phyloP scores from a whole-genome alignment of 2,797 vertebrate genomes.

The Thripadectes ignobilis region DNA sequence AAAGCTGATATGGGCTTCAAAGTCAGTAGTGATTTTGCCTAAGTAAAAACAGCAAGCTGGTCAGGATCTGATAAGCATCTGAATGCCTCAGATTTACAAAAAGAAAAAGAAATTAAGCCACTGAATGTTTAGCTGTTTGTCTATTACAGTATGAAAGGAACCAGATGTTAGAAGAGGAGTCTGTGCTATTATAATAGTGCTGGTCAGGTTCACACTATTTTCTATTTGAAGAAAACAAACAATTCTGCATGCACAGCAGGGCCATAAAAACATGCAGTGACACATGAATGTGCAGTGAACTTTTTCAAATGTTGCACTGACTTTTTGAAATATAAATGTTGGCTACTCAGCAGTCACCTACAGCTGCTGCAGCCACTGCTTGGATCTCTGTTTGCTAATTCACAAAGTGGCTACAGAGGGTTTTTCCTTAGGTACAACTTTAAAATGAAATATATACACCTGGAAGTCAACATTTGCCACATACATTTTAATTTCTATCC shows the following conservation, averaged over 20 bases:
- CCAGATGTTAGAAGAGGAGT: slow-evolving; percentile 27
- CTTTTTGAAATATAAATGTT: slow-evolving; percentile 19
- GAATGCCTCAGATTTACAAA: slow-evolving; percentile 30
- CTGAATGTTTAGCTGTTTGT: slow-evolving; percentile 49
- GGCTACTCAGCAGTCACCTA: slow-evolving; percentile 1
- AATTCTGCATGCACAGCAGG: slow-evolving; percentile 49
- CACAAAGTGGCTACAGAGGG: neutral
- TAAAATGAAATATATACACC: neutral
- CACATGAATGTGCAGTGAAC: slow-evolving; percentile 56
- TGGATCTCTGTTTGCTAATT: neutral
- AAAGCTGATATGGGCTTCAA: slow-evolving; percentile 51
- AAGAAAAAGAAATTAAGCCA: slow-evolving; percentile 49
- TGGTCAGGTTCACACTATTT: slow-evolving; percentile 26
- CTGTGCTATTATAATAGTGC: neutral
- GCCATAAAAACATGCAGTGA: slow-evolving; percentile 60
- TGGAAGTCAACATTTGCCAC: neutral
- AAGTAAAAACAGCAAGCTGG: slow-evolving; percentile 53
- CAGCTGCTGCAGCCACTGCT: neutral
- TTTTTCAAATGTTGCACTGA: neutral
- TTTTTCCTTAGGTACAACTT: neutral
- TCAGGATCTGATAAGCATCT: slow-evolving; percentile 46
- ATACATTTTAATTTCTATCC: neutral
- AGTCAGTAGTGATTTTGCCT: slow-evolving; percentile 51
- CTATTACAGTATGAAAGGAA: slow-evolving; percentile 35
- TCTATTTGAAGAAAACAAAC: slow-evolving; percentile 41